Evolutionary conservation across 2,888 invertebrate genomes (phyloP).

Genomic region (Acleris sparsana): DNA sequence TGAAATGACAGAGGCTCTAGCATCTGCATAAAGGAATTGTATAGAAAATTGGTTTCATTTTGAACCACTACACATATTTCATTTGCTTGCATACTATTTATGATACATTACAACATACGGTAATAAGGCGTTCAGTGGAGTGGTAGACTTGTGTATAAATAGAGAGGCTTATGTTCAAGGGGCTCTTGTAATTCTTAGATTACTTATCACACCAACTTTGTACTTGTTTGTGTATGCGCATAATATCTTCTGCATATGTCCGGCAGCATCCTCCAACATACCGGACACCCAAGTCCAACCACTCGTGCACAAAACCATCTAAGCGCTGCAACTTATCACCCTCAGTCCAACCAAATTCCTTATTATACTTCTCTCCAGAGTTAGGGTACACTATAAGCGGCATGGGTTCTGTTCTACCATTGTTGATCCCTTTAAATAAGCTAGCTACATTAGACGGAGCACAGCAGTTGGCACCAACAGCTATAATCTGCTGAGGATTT

Average conservation of each 20-base stretch:
- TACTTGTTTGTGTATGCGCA: constrained; percentile 76
- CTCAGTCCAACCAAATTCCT: constrained; percentile 86
- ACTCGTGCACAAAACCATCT: constrained; percentile 87
- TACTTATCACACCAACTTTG: constrained; percentile 49
- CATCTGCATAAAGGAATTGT: too few relatives aligned
- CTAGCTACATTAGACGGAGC: constrained; percentile 64
- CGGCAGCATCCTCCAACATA: constrained; percentile 97
- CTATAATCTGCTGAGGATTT: constrained; percentile 87
- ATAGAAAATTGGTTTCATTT: background rate
- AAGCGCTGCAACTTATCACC: constrained; percentile 86
- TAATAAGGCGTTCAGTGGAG: constrained; percentile 10
- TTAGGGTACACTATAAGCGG: constrained; percentile 95
- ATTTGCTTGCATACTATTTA: background rate
- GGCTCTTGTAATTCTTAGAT: background rate
- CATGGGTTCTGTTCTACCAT: constrained; percentile 63
- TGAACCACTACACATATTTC: background rate
- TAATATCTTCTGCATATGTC: constrained; percentile 90
- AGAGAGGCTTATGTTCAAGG: constrained; percentile 20
- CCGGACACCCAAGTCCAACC: constrained; percentile 90
- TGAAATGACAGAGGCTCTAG: too few relatives aligned
- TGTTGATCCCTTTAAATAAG: constrained; percentile 63
- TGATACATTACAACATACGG: constrained; percentile 9
- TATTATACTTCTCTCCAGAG: constrained; percentile 90
- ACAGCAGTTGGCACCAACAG: constrained; percentile 94
- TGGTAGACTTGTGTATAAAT: constrained; percentile 8